Percentiles rank a stretch among this genome's conserved stretches.
Evolutionary conservation across 2,888 invertebrate genomes (phyloP).

Genomic region (Biston stratarius): DNA sequence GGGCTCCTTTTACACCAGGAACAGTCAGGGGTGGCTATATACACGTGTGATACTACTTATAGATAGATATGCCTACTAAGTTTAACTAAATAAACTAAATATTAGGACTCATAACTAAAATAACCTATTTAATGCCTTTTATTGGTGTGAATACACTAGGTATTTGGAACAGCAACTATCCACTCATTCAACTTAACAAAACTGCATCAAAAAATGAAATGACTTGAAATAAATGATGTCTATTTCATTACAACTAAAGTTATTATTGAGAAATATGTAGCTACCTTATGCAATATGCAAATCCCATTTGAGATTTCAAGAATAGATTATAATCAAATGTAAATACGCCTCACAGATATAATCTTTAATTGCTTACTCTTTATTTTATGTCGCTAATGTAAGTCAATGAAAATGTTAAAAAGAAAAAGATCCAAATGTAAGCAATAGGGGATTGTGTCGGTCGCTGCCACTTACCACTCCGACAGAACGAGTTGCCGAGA

Average conservation of each 20-base stretch:
- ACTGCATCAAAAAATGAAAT: no score
- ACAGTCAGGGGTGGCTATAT: no score
- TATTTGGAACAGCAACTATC: no score
- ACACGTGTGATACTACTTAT: no score
- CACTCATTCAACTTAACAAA: no score
- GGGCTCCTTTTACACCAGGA: no score
- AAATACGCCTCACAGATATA: constrained; percentile 49
- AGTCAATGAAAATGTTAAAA: constrained; percentile 10
- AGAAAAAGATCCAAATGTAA: constrained; percentile 30
- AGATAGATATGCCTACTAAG: no score
- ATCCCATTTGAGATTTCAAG: constrained; percentile 44
- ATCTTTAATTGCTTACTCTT: constrained; percentile 38
- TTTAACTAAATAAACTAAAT: no score
- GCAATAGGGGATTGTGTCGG: constrained; percentile 29
- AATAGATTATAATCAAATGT: constrained; percentile 46
- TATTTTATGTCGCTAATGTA: constrained; percentile 14
- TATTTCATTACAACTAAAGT: background rate
- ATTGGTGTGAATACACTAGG: no score
- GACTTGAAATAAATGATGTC: background rate
- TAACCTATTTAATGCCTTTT: no score
- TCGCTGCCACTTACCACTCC: constrained; percentile 62
- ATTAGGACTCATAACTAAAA: no score
- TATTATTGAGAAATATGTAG: constrained; percentile 8
- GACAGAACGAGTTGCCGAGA: constrained; percentile 64
- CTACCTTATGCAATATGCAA: constrained; percentile 60